These are phyloP conservation scores for Euglossa dilemma DNA, from an alignment of 1,140 invertebrate species.

Conservation along the genomic window DNA sequence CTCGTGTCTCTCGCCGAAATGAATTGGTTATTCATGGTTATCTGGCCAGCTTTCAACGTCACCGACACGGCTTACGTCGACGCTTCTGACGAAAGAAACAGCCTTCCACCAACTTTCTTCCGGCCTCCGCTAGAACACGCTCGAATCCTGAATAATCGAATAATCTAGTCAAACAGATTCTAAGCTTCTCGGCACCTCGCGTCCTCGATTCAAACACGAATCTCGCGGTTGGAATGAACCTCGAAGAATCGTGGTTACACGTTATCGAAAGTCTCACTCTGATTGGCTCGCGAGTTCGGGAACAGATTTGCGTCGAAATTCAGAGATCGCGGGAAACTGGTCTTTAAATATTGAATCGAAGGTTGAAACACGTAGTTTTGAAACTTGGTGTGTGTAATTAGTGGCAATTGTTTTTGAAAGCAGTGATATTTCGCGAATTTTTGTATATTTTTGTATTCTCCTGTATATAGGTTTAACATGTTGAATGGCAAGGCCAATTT, in stretches of 20 bases:
- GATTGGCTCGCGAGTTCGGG: background rate
- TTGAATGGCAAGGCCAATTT: too few species aligned
- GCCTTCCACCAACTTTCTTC: background rate
- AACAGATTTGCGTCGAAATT: background rate
- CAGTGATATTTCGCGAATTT: too few species aligned
- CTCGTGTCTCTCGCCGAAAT: slow-evolving; percentile 2
- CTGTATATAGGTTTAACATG: too few species aligned
- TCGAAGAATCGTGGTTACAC: too few species aligned
- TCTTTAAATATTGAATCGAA: background rate
- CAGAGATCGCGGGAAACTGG: background rate
- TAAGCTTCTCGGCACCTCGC: slow-evolving; percentile 9
- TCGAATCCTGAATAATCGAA: slow-evolving; percentile 39
- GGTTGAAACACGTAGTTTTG: background rate
- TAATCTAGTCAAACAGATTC: background rate
- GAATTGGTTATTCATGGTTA: slow-evolving; percentile 47
- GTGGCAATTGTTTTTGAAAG: too few species aligned
- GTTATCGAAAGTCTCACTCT: background rate
- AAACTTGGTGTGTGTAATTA: too few species aligned
- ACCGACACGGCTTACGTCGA: slow-evolving; percentile 4
- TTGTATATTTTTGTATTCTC: too few species aligned
- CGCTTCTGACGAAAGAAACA: slow-evolving; percentile 5
- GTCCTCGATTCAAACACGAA: background rate
- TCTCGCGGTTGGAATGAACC: background rate
- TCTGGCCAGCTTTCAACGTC: slow-evolving; percentile 11
- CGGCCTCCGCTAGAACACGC: background rate